These are phyloP conservation scores for Helicoverpa armigera DNA, from an alignment of 1,140 invertebrate species.

Conservation along the genomic window DNA sequence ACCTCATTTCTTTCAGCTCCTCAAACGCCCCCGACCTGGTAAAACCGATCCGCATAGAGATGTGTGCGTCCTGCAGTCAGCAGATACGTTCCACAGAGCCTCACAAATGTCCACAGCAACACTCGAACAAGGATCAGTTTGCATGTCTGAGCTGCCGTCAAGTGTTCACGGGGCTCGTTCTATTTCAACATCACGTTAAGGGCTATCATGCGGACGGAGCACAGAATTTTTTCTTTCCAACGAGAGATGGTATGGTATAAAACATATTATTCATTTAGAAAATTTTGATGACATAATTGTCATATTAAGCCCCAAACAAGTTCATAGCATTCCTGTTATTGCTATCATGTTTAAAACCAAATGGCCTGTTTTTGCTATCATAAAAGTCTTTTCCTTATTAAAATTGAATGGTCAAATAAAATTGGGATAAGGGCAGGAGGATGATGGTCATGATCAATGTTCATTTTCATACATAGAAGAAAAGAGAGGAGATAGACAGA, in stretches of 20 bases:
- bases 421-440: no score
- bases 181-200: slow-evolving; percentile 66
- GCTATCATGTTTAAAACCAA: no score
- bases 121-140: not conserved
- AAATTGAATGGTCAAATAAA: no score
- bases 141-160: slow-evolving; percentile 59
- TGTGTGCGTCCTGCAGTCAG: slow-evolving; percentile 50
- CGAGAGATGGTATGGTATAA: slow-evolving; percentile 32
- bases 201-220: slow-evolving; percentile 61
- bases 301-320: no score
- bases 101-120: not conserved
- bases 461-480: no score
- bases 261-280: no score
- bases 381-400: no score
- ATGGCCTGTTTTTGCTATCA: no score
- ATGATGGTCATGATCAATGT: no score
- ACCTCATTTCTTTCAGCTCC: slow-evolving; percentile 53
- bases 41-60: slow-evolving; percentile 62
- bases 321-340: no score
- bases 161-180: slow-evolving; percentile 55
- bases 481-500: no score
- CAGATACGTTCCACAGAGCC: not conserved
- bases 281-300: no score
- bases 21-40: slow-evolving; percentile 59
- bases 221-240: slow-evolving; percentile 70